These are phyloP conservation scores for Caenorhabditis remanei DNA, from an alignment of 1,140 invertebrate genomes.

Conservation along the genomic window DNA sequence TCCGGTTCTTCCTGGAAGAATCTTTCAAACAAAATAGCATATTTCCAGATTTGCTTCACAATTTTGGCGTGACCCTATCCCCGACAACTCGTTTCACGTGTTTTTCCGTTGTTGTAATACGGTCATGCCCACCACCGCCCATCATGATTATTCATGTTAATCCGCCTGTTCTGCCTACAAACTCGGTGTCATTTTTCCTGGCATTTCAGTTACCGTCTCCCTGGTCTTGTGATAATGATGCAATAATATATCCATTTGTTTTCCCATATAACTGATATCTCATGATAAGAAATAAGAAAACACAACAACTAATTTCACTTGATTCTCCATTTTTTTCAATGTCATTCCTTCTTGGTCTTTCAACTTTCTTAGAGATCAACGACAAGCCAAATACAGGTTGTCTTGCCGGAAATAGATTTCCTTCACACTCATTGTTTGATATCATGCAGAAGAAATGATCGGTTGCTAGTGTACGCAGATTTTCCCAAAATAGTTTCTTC, in stretches of 20 bases:
- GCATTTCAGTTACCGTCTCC: not conserved
- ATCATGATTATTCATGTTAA: slow-evolving; percentile 51
- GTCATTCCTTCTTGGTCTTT: not conserved
- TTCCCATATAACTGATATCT: not conserved
- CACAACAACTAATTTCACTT: not conserved
- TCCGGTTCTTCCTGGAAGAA: not conserved
- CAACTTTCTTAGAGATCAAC: slow-evolving; percentile 37
- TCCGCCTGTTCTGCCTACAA: not conserved
- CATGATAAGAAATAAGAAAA: slow-evolving; percentile 2
- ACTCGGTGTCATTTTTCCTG: not conserved
- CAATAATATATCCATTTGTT: slow-evolving; percentile 8
- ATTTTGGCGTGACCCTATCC: not conserved
- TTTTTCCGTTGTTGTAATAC: slow-evolving; percentile 44
- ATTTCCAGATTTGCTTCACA: not conserved
- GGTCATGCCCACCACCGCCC: slow-evolving; percentile 33
- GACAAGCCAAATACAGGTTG: slow-evolving; percentile 45
- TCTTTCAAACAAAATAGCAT: not conserved
- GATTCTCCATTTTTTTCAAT: not conserved
- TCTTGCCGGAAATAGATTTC: slow-evolving; percentile 35
- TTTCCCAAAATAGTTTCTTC: slow-evolving; percentile 24
- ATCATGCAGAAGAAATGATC: not conserved
- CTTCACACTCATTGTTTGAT: slow-evolving; percentile 14
- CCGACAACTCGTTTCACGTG: slow-evolving; percentile 27
- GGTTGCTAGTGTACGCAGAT: not conserved
- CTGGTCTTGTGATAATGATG: slow-evolving; percentile 9